Conservation (phyloP, 2,888 invertebrate genomes). For the Drosophila melanocephala region DNA sequence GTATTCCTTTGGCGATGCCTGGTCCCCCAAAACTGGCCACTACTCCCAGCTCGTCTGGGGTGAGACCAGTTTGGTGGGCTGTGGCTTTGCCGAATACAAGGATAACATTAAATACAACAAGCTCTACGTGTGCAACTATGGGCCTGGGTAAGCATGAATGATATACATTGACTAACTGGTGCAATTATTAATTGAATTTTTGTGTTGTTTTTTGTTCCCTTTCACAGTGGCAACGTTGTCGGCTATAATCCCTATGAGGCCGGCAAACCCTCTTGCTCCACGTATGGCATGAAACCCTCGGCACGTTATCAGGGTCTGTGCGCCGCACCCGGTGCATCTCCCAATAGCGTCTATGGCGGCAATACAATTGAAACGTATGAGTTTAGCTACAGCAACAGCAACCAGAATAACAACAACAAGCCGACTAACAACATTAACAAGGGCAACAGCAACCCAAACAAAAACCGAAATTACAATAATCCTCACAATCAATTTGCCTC, state of each 20-base stretch:
- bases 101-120: slow-evolving; percentile 92
- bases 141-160: slow-evolving; percentile 88
- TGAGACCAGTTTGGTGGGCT: slow-evolving; percentile 93
- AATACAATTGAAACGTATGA: slow-evolving; percentile 85
- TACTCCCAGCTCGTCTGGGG: slow-evolving; percentile 97
- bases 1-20: slow-evolving; percentile 88
- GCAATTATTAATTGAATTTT: not conserved
- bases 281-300: slow-evolving; percentile 90
- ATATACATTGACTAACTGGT: not conserved
- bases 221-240: slow-evolving; percentile 90
- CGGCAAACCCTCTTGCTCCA: slow-evolving; percentile 90
- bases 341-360: slow-evolving; percentile 86
- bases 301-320: slow-evolving; percentile 91
- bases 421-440: slow-evolving; percentile 87
- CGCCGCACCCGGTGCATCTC: slow-evolving; percentile 82
- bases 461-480: slow-evolving; percentile 86
- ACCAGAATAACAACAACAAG: slow-evolving; percentile 85
- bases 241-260: slow-evolving; percentile 91
- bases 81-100: slow-evolving; percentile 94
- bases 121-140: slow-evolving; percentile 94
- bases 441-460: slow-evolving; percentile 78
- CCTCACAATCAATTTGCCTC: slow-evolving; percentile 78
- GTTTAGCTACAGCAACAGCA: slow-evolving; percentile 72
- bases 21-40: slow-evolving; percentile 91
- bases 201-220: slow-evolving; percentile 23